Conservation (phyloP, 1,140 invertebrate genomes). For the Anoplophora glabripennis region DNA sequence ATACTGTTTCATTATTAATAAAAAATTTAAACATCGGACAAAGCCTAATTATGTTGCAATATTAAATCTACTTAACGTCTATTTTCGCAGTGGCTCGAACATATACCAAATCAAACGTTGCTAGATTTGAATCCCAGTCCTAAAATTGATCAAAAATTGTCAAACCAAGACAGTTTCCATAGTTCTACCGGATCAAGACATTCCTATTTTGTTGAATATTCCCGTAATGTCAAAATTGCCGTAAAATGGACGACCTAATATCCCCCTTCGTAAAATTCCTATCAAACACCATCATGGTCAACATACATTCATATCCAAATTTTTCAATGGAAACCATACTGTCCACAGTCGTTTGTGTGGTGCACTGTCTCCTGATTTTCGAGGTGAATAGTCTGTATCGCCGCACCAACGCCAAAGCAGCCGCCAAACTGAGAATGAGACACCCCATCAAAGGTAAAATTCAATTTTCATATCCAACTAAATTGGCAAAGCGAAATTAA, state of each 20-base stretch:
- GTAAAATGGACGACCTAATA: slow-evolving; percentile 32
- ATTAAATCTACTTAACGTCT: too few species aligned
- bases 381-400: slow-evolving; percentile 29
- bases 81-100: too few species aligned
- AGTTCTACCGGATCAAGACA: too few species aligned
- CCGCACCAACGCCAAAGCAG: slow-evolving; percentile 25
- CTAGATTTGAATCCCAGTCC: too few species aligned
- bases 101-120: too few species aligned
- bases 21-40: too few species aligned
- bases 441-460: slow-evolving; percentile 24
- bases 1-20: too few species aligned
- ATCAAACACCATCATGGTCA: slow-evolving; percentile 24
- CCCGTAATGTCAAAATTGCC: slow-evolving; percentile 17
- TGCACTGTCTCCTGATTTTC: slow-evolving; percentile 26
- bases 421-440: slow-evolving; percentile 18
- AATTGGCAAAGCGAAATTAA: too few species aligned
- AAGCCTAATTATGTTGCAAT: too few species aligned
- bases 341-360: slow-evolving; percentile 23
- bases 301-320: slow-evolving; percentile 26
- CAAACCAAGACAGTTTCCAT: too few species aligned
- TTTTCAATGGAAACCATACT: slow-evolving; percentile 31
- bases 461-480: background rate
- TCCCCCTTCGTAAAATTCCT: slow-evolving; percentile 24
- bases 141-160: too few species aligned
- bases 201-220: slow-evolving; percentile 3